These are phyloP conservation scores for Sisyra nigra DNA, from an alignment of 2,888 invertebrate genomes.

Conservation along the genomic window DNA sequence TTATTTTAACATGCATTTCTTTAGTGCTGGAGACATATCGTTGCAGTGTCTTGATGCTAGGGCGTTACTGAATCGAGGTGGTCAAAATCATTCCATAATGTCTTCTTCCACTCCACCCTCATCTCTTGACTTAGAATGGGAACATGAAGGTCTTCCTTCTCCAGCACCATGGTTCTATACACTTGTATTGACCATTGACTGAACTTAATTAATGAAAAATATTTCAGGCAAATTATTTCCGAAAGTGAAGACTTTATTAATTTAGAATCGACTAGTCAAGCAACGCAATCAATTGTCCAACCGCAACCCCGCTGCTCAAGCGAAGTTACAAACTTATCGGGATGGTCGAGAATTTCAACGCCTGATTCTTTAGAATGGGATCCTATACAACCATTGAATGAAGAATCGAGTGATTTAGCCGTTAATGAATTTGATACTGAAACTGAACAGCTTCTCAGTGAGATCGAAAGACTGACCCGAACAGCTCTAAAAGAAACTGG, in stretches of 20 bases:
- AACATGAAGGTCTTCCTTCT: constrained; percentile 35
- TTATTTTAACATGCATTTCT: constrained; percentile 15
- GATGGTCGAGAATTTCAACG: constrained; percentile 44
- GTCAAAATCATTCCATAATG: constrained; percentile 6
- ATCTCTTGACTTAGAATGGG: constrained; percentile 54
- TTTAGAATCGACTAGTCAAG: constrained; percentile 8
- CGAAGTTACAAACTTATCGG: constrained; percentile 21
- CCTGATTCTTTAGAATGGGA: constrained; percentile 57
- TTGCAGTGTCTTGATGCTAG: constrained; percentile 42
- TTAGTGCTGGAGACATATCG: constrained; percentile 33
- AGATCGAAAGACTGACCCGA: constrained; percentile 48
- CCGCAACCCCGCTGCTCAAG: constrained; percentile 6
- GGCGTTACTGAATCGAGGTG: constrained; percentile 24
- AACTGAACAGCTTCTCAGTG: constrained; percentile 44
- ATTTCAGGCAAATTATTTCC: constrained; percentile 14
- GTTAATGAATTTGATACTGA: constrained; percentile 41
- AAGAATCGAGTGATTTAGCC: constrained; percentile 27
- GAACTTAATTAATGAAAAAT: too few relatives aligned
- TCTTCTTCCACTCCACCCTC: constrained; percentile 42
- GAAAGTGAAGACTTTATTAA: constrained; percentile 12
- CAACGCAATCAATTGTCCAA: constrained; percentile 4
- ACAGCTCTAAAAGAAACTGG: constrained; percentile 49
- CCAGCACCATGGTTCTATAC: constrained; percentile 7
- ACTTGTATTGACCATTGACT: constrained; percentile 17
- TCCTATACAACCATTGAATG: constrained; percentile 30